Evolutionary conservation across 1,140 invertebrate genomes (phyloP), one percentile per base, ranked within the genome.

Genomic region (Leptoteleia sp.): DNA sequence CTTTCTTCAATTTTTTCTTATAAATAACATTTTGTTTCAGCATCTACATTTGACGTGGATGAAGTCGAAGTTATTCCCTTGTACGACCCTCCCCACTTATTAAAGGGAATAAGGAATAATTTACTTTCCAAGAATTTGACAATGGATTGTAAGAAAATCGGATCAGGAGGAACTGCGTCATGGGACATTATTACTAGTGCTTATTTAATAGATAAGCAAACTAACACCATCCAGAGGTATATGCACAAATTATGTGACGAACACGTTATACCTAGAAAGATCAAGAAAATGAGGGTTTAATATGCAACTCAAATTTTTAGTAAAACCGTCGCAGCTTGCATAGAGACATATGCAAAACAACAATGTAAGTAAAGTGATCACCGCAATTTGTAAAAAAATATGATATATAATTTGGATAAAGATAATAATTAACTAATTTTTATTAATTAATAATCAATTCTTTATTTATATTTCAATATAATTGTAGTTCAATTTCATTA

Each of bases 81-180:
- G 6, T 67, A 35, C 16, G 50, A 55, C 33, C 25, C 48, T 7
- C 62, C 62, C 8, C 48, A 67, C 9, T 17, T 67, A 1, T 17
- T 67, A 8, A 67, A 67, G 37, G 48, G 40, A 16, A 67, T 67
- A 1, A 12, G 62, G 6, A 67, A 67, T 8, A 67, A 67, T 17
- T 19, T 67, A 1, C 5, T 67, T 3, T 54, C 48, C 1, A 67
- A 67, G 35, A n/a, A 54, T 25, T 22, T 67, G 5, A 17, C 17
- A 33, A n/a, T 50, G 12, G 40, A 22, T 22, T 2, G 19, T 5
- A 5, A 22, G 2, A 22, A 22, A 22, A 22, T n/a, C n/a, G n/a
- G n/a, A n/a, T n/a, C n/a, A n/a, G n/a, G 19, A 3, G 19, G 19
- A 22, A 22, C 19, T 22, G 19, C 19, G 19, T 22, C 19, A 5